Base-by-base conservation (phyloP, 2,797 vertebrate species). In the Tenualosa thibaudeaui region DNA sequence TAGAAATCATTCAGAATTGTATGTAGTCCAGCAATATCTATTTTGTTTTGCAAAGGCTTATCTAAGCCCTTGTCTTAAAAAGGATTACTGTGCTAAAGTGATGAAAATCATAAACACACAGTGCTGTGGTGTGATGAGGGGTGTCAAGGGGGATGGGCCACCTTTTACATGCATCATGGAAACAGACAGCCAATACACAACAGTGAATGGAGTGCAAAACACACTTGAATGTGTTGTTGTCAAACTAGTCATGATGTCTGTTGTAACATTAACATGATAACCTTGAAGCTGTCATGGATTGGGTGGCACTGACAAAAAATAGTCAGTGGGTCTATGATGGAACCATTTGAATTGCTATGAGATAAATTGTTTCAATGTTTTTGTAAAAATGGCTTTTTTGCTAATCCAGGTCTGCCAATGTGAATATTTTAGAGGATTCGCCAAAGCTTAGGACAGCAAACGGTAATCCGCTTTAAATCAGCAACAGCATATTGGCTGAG, bases 391-490 rank as follows among this genome's bases (percentile, higher is more conserved):
- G 87, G 85, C 91, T 93, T 92, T 90, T 89, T 88, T 89, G 86
- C 91, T 92, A 87, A 93, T 94, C 92, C 90, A 89, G 84, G 89
- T 90, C 90, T 87, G 89, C 91, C 83, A 86, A 92, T 92, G 91
- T 91, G 92, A 93, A 94, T 93, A 93, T 93, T 92, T 94, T 87
- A 93, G 93, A 92, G 92, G 92, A 94, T 94, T 93, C 91, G 90
- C 89, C 90, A 82, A 90, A 90, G 92, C 87, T 94, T 94, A 92
- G 92, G 91, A 89, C 88, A 92, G 91, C 91, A 94, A 90, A 90
- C 92, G 89, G 88, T 94, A 94, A 94, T 93, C 93, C 92, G 87
- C 92, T 93, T 94, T 93, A 94, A 93, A 95, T 94, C 94, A 93
- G 92, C 93, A 93, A 90, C 92, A 94, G 88, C 93, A 92, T 93